Evolutionary conservation across 2,797 vertebrate genomes (phyloP).

Genomic region (Periparus ater): DNA sequence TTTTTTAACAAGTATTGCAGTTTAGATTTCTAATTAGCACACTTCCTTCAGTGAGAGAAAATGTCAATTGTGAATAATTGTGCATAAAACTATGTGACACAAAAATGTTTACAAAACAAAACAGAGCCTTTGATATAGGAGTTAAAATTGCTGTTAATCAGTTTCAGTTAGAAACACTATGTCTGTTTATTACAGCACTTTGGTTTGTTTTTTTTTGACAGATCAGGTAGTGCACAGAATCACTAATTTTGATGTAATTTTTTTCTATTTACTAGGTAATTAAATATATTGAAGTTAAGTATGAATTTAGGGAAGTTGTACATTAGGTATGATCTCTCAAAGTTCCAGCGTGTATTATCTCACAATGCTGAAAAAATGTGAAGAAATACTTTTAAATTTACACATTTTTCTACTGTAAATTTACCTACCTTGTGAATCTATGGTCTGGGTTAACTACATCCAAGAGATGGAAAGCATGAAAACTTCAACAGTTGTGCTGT

Average conservation of each 20-base stretch:
- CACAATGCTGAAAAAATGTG: background rate
- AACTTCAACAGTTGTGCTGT: background rate
- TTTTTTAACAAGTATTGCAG: background rate
- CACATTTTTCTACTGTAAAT: background rate
- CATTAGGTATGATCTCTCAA: background rate
- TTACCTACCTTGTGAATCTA: rapidly evolving
- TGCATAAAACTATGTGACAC: background rate
- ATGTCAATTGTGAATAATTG: slow-evolving; percentile 12
- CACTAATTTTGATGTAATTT: background rate
- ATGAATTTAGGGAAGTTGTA: background rate
- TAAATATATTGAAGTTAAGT: background rate
- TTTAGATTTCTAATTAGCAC: slow-evolving; percentile 56
- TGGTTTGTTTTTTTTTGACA: background rate
- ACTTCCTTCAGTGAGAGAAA: slow-evolving; percentile 3
- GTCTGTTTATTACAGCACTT: background rate
- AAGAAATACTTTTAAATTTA: background rate
- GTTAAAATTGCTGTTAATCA: slow-evolving; percentile 4
- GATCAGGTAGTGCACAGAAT: background rate
- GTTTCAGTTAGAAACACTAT: background rate
- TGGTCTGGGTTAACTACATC: background rate
- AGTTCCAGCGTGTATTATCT: background rate
- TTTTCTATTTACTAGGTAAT: background rate
- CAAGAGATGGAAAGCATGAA: background rate
- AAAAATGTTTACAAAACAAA: slow-evolving; percentile 10
- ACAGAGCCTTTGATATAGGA: background rate